phyloP scores from a whole-genome alignment of 1,140 invertebrate species.

The Drosophila bipectinata region DNA sequence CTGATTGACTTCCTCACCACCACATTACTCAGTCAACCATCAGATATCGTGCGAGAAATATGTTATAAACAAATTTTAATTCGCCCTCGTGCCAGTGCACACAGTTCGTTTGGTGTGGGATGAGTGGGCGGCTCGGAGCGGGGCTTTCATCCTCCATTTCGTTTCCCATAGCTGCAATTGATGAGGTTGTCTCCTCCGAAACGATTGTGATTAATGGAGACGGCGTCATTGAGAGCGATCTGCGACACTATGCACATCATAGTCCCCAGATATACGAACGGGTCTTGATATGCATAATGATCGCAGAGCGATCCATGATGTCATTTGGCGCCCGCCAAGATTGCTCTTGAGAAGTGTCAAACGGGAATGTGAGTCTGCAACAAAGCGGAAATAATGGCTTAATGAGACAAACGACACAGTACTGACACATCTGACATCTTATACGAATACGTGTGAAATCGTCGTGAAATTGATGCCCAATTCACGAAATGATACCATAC shows the following conservation, averaged over 20 bases:
- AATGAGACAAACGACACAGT: constrained; percentile 75
- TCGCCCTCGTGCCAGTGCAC: constrained; percentile 60
- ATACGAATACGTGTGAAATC: constrained; percentile 57
- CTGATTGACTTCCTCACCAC: constrained; percentile 55
- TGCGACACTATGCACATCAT: constrained; percentile 35
- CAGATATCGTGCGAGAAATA: constrained; percentile 22
- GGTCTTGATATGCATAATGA: constrained; percentile 49
- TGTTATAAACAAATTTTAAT: constrained; percentile 57
- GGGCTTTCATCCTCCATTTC: neutral
- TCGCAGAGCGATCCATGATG: constrained; percentile 55
- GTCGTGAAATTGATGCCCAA: constrained; percentile 26
- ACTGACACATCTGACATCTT: constrained; percentile 56
- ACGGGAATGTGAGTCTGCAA: constrained; percentile 40
- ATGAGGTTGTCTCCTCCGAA: constrained; percentile 28
- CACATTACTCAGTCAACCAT: constrained; percentile 30
- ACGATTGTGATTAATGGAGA: constrained; percentile 77
- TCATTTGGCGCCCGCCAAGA: constrained; percentile 64
- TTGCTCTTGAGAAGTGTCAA: constrained; percentile 60
- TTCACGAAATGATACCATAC: neutral
- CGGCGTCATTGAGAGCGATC: constrained; percentile 73
- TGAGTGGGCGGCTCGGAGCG: constrained; percentile 36
- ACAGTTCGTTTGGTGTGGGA: constrained; percentile 21
- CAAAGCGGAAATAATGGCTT: constrained; percentile 78
- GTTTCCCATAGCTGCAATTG: constrained; percentile 51
- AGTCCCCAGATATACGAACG: no score